Percentiles rank a stretch among this genome's conserved stretches.
These are phyloP conservation scores for Aphyosemion australe DNA, from an alignment of 2,113 vertebrate genomes.

Conservation along the genomic window DNA sequence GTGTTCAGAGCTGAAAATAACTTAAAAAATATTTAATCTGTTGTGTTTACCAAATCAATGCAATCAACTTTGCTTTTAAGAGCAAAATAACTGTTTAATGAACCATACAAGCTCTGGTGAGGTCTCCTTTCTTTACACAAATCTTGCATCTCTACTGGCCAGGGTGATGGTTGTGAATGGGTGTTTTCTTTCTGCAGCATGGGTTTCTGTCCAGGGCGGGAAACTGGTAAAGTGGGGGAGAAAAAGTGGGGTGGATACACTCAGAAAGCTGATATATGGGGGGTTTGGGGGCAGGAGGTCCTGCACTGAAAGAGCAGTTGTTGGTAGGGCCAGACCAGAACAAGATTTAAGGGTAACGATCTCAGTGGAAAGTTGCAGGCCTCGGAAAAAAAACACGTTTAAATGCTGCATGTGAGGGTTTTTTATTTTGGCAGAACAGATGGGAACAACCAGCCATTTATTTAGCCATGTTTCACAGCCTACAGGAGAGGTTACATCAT, in stretches of 20 bases:
- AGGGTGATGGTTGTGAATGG: conserved; percentile 14
- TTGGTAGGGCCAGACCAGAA: conserved; percentile 1
- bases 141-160: not conserved
- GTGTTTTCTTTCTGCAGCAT: conserved; percentile 39
- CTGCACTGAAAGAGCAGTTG: conserved; percentile 25
- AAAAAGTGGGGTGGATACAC: conserved; percentile 27
- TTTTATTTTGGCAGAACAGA: conserved; percentile 21
- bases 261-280: conserved; percentile 14
- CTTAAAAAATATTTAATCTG: too few species aligned
- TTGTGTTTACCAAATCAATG: too few species aligned
- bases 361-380: not conserved
- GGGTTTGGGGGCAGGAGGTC: conserved; percentile 28
- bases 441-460: conserved; percentile 13
- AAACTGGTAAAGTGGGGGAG: conserved; percentile 52
- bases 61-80: not conserved
- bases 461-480: conserved; percentile 11
- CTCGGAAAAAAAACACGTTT: not conserved
- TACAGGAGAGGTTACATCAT: conserved; percentile 55
- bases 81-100: not conserved
- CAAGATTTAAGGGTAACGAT: not conserved
- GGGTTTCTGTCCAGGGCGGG: conserved; percentile 65
- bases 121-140: not conserved
- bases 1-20: too few species aligned
- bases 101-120: too few species aligned
- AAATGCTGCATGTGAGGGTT: not conserved